Evolutionary conservation across 2,888 invertebrate genomes (phyloP), one percentile per base, ranked within the genome.

Genomic region (Protophormia terraenovae): DNA sequence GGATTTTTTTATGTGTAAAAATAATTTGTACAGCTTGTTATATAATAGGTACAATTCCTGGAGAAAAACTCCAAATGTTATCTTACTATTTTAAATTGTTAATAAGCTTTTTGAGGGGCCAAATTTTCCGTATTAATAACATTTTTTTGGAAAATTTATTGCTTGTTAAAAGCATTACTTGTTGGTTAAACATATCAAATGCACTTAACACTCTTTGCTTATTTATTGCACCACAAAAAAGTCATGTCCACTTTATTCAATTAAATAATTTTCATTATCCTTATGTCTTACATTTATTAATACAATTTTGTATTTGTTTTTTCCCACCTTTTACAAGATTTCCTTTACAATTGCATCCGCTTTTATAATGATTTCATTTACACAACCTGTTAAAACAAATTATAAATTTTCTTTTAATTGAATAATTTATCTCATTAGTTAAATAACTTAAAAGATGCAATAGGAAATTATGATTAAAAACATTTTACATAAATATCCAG

Each of bases 221-320:
- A 22, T 24, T 32, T 32, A 29, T 60, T 27, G n/a, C 3, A 14
- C 6, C 38, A 35, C 12, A 12, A 22, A 32, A 6, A 45, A 53
- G 53, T 32, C n/a, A n/a, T 62, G 19, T 62, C 38, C 38, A 22
- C 12, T 62, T 38, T 35, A 5, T 38, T 62, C 12, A 62, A 62
- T 62, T 62, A n/a, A n/a, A n/a, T n/a, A n/a, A 38, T 24, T 62
- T 64, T 64, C 41, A 64, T 64, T 24, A 41, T 64, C 64, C 64
- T 72, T 35, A 24, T 24, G 12, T 47, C 1, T 35, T 29, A 32
- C 24, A 24, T 45, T 29, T 53, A n/a, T 5, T 27, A 55, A 19
- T 3, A 19, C 24, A 41, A 55, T 24, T 53, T 71, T n/a, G 12
- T 24, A 3, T 24, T 71, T 12, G 7, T n/a, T 60, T 16, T 47